phyloP scores from a whole-genome alignment of 1,140 invertebrate species.

The Bombus fervidus region DNA sequence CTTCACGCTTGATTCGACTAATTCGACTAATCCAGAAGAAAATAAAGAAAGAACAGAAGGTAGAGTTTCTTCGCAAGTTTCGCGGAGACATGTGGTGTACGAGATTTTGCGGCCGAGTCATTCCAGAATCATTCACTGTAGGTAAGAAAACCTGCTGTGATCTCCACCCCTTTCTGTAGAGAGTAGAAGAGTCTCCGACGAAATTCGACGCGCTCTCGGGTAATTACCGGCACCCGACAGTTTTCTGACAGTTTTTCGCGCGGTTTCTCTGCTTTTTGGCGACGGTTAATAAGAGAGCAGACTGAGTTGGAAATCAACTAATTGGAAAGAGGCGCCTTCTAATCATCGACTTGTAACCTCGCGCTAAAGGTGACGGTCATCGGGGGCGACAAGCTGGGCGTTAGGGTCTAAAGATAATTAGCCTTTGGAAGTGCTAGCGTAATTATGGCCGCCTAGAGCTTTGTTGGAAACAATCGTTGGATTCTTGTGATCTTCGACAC shows the following conservation, averaged over 20 bases:
- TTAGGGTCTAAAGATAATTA: conserved; percentile 64
- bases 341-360: conserved; percentile 61
- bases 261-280: conserved; percentile 33
- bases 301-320: conserved; percentile 63
- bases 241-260: conserved; percentile 50
- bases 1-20: conserved; percentile 72
- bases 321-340: conserved; percentile 69
- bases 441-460: conserved; percentile 61
- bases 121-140: conserved; percentile 36
- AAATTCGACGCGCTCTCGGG: conserved; percentile 58
- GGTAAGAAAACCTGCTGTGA: conserved; percentile 20
- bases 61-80: conserved; percentile 26
- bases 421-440: conserved; percentile 57
- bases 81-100: conserved; percentile 56
- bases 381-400: conserved; percentile 35
- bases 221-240: conserved; percentile 44
- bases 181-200: conserved; percentile 18
- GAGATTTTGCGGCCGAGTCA: conserved; percentile 54
- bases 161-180: conserved; percentile 62
- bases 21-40: conserved; percentile 59
- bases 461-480: conserved; percentile 36
- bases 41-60: background rate
- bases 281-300: conserved; percentile 67
- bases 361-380: conserved; percentile 60
- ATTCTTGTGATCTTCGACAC: conserved; percentile 48